Evolutionary conservation across 1,140 invertebrate genomes (phyloP), one percentile per base, ranked within the genome.

Genomic region (Bombus picipes): DNA sequence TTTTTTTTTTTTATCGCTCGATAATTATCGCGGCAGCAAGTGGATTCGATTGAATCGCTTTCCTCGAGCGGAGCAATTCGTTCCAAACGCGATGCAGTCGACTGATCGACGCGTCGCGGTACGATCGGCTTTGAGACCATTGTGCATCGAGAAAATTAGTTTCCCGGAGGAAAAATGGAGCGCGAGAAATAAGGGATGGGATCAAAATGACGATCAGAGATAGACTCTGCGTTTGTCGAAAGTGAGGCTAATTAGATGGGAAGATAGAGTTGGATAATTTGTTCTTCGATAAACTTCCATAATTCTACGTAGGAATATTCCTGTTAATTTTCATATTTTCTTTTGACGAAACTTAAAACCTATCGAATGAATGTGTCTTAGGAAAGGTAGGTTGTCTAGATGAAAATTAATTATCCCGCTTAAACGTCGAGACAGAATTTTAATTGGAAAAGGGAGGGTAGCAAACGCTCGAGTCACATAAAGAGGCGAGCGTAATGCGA

Each of bases 11-110:
- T 86, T 53, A 37, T 41, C 68, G n/a, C 41, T 37, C 72, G 65
- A 71, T 84, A 89, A 89, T 89, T 87, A 89, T 82, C 71, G 59
- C 32, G 32, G 34, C 68, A 65, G 73, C 71, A 65, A 87, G 73
- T 71, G 81, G 70, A 87, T 89, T 89, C 87, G 62, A 71, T 82
- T 39, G 25, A 18, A 32, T 28, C 9, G 22, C 13, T 53, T 53
- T 41, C 13, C 47, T 43, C 28, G 37, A 32, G 39, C 71, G 2
- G 9, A 28, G 70, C 70, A 28, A 72, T 72, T 72, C 70, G 70
- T 72, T 72, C 39, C 70, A 39, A 41, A 39, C 28, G 37, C 70
- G 37, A 28, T 12, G 43, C 34, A 12, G 43, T 10, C 13, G 28
- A n/a, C 59, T 32, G 79, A 74, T 62, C 70, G 22, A 41, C 70